Percentiles rank a stretch among this genome's conserved stretches.
These are phyloP conservation scores for Sebastes steindachneri DNA, from an alignment of 2,797 vertebrate species.

Conservation along the genomic window DNA sequence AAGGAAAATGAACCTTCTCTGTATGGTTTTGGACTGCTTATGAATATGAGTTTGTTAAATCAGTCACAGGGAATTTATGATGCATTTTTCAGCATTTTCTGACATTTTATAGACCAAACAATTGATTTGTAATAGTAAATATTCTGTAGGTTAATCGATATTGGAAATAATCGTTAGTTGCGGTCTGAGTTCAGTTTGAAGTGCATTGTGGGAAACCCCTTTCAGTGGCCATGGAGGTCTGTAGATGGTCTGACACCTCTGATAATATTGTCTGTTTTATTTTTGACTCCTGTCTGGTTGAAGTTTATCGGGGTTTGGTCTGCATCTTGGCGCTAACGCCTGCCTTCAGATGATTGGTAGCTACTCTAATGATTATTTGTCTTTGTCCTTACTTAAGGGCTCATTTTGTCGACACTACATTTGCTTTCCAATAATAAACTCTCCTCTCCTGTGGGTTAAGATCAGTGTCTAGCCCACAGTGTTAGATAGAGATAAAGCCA, in stretches of 20 bases:
- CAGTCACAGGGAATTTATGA: background rate
- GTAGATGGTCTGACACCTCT: background rate
- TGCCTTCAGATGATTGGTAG: conserved; percentile 6
- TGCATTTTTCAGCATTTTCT: background rate
- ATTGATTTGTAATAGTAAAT: background rate
- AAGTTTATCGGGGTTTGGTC: background rate
- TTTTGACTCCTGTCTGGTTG: background rate
- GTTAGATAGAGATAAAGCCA: conserved; percentile 71
- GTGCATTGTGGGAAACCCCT: background rate
- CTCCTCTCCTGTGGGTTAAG: conserved; percentile 47
- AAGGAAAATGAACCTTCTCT: background rate
- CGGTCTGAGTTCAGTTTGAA: background rate
- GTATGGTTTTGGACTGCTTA: background rate
- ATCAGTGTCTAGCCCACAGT: conserved; percentile 63
- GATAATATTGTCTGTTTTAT: background rate
- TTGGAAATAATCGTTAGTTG: background rate
- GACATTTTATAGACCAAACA: background rate
- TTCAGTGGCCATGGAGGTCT: background rate
- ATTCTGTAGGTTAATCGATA: background rate
- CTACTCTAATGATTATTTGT: background rate
- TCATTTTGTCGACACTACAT: conserved; percentile 18
- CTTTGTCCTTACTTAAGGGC: background rate
- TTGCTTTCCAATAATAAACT: conserved; percentile 45
- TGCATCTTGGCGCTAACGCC: background rate
- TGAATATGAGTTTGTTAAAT: background rate